These are phyloP conservation scores for Arenicola marina DNA, from an alignment of 2,888 invertebrate genomes.

Conservation along the genomic window DNA sequence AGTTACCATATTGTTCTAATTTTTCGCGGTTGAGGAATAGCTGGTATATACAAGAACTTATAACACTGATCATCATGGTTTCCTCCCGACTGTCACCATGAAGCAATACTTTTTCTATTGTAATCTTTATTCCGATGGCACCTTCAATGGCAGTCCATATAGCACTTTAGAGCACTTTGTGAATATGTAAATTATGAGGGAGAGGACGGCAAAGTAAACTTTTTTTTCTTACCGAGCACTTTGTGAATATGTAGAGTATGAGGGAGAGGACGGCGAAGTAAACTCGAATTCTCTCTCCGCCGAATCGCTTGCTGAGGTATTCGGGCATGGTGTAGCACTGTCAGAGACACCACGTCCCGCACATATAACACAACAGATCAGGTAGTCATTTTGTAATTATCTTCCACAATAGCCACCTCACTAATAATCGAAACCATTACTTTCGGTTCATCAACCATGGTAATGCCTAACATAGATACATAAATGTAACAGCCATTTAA, in stretches of 20 bases:
- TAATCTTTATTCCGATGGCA: too few species aligned
- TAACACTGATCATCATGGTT: too few species aligned
- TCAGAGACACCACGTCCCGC: background rate
- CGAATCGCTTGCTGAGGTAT: slow-evolving; percentile 64
- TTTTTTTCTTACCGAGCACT: slow-evolving; percentile 56
- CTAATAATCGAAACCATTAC: background rate
- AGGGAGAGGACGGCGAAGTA: slow-evolving; percentile 64
- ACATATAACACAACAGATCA: background rate
- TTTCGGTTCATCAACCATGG: too few species aligned
- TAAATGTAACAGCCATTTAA: too few species aligned
- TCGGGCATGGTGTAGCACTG: slow-evolving; percentile 63
- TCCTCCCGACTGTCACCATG: too few species aligned
- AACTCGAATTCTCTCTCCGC: slow-evolving; percentile 64
- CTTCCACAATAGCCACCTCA: background rate
- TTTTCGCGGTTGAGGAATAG: too few species aligned
- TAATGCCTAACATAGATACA: too few species aligned
- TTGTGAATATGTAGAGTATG: slow-evolving; percentile 65
- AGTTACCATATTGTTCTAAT: background rate
- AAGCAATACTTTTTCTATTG: too few species aligned
- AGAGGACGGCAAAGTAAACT: slow-evolving; percentile 55
- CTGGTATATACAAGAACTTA: too few species aligned
- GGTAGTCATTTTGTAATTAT: background rate
- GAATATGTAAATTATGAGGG: slow-evolving; percentile 65
- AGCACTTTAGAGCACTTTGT: slow-evolving; percentile 63
- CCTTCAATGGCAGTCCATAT: background rate